Percentiles rank a stretch among this genome's conserved stretches.
Evolutionary conservation across 2,888 invertebrate genomes (phyloP).

Genomic region (Vandiemenella viatica): DNA sequence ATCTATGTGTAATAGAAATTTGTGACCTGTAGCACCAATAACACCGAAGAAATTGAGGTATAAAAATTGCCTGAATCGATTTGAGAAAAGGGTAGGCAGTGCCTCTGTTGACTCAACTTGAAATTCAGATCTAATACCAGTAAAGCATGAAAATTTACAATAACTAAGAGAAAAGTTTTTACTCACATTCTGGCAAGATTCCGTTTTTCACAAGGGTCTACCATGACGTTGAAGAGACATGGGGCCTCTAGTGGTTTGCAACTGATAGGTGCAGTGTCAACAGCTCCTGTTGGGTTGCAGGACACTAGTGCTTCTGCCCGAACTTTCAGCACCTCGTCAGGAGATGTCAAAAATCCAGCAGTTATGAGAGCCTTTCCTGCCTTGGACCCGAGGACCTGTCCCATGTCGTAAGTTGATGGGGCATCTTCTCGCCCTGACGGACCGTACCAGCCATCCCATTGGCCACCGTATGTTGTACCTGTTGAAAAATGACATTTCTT

Average conservation of each 20-base stretch:
- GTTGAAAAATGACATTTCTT: no score
- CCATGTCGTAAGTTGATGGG: slow-evolving; percentile 34
- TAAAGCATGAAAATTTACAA: no score
- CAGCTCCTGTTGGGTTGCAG: background rate
- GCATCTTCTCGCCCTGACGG: slow-evolving; percentile 46
- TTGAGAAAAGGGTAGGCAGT: no score
- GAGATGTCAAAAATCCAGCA: background rate
- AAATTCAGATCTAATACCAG: no score
- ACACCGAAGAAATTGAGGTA: no score
- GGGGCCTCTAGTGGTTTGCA: slow-evolving; percentile 52
- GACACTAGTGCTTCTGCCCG: background rate
- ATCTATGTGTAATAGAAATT: no score
- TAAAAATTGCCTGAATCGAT: no score
- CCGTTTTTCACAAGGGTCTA: slow-evolving; percentile 74
- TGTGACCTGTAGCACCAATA: no score
- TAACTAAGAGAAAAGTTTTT: background rate
- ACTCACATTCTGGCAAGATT: slow-evolving; percentile 49
- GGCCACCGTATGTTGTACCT: slow-evolving; percentile 59
- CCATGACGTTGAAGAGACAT: slow-evolving; percentile 64
- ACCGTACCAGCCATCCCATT: slow-evolving; percentile 71
- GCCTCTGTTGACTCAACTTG: no score
- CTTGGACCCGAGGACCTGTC: slow-evolving; percentile 33
- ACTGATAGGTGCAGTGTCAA: slow-evolving; percentile 3
- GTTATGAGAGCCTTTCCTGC: slow-evolving; percentile 38
- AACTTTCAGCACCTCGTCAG: background rate